Evolutionary conservation across 1,140 invertebrate genomes (phyloP).

Genomic region (Aphis craccivora): DNA sequence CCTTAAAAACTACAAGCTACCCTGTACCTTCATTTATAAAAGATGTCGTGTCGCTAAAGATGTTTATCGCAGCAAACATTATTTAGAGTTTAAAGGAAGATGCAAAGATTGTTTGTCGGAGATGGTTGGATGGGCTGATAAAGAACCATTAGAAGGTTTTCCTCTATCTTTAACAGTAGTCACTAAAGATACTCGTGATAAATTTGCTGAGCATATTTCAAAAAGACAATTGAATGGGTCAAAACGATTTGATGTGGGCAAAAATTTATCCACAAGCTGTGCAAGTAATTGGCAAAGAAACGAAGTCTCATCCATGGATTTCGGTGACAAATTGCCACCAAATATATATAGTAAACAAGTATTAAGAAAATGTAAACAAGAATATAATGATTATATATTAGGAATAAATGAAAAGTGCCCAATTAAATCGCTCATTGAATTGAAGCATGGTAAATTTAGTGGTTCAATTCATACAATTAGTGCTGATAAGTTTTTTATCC

Average conservation of each 20-base stretch:
- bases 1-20: neutral
- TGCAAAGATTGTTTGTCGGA: neutral
- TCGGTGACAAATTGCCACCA: constrained; percentile 32
- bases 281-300: neutral
- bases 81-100: neutral
- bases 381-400: neutral
- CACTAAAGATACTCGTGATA: neutral
- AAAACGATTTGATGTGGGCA: neutral
- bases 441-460: constrained; percentile 23
- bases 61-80: neutral
- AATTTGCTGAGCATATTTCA: neutral
- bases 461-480: neutral
- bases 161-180: neutral
- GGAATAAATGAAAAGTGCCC: constrained; percentile 7
- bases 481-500: constrained; percentile 4
- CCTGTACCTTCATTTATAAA: neutral
- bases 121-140: neutral
- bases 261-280: neutral
- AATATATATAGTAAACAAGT: neutral
- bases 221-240: neutral
- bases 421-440: constrained; percentile 15
- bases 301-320: neutral
- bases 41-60: neutral
- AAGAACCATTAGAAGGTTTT: neutral
- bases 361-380: neutral